Percentiles rank a stretch among this genome's conserved stretches.
phyloP scores from a whole-genome alignment of 2,797 vertebrate species.

The Parauchenoglanis punctatus region DNA sequence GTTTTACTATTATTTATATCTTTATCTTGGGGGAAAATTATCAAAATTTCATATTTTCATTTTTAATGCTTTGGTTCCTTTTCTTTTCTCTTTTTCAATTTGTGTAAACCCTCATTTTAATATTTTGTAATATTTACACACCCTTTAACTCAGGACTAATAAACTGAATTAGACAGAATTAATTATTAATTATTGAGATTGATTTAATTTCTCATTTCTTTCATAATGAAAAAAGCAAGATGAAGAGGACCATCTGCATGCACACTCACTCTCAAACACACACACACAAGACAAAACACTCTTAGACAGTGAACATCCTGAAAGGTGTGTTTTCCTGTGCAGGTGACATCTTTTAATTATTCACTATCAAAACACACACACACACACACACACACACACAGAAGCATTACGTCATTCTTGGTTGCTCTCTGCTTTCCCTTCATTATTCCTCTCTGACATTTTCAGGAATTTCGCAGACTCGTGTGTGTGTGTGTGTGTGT shows the following conservation, averaged over 20 bases:
- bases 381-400: conserved; percentile 15
- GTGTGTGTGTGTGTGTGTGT: conserved; percentile 22
- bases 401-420: conserved; percentile 69
- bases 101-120: neutral
- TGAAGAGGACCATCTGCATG: conserved; percentile 1
- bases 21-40: neutral
- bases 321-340: conserved; percentile 28
- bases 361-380: neutral
- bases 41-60: neutral
- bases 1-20: neutral
- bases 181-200: neutral
- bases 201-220: neutral
- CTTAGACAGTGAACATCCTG: conserved; percentile 19
- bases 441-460: conserved; percentile 35
- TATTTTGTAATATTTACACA: neutral
- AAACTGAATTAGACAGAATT: neutral
- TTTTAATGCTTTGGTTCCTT: neutral
- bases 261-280: neutral
- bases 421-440: conserved; percentile 57
- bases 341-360: neutral
- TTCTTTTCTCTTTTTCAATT: neutral
- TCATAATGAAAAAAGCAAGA: neutral
- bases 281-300: conserved; percentile 6
- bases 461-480: conserved; percentile 54
- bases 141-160: neutral